Evolutionary conservation across 1,140 invertebrate genomes (phyloP).

Genomic region (Anastrepha obliqua): DNA sequence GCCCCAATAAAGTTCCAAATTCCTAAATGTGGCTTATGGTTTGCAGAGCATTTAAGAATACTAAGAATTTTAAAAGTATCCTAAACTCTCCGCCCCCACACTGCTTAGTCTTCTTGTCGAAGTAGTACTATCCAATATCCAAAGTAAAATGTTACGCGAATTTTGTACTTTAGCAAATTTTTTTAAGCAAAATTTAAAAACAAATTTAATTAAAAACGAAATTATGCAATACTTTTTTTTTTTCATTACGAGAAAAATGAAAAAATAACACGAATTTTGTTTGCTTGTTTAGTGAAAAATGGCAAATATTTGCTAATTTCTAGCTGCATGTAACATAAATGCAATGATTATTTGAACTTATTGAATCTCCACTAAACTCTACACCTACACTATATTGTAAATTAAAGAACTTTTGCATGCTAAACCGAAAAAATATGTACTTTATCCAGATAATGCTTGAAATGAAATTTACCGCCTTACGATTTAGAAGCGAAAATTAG

Average conservation of each 20-base stretch:
- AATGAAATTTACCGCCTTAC: constrained; percentile 42
- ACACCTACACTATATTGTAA: neutral
- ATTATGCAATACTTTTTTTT: neutral
- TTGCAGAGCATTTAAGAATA: neutral
- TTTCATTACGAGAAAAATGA: neutral
- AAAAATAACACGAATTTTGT: neutral
- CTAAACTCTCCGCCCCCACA: neutral
- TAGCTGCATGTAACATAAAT: constrained; percentile 3
- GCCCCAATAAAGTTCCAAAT: neutral
- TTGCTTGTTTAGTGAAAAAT: neutral
- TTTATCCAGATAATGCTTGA: constrained; percentile 11
- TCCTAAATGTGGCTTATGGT: neutral
- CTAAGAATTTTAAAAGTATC: neutral
- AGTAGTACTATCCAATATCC: neutral
- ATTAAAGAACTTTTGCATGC: neutral
- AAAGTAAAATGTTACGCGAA: neutral
- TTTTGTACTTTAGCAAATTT: constrained; percentile 49
- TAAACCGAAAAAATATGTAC: neutral
- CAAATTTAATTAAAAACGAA: neutral
- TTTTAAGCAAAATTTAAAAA: constrained; percentile 32
- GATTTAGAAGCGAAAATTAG: constrained; percentile 37
- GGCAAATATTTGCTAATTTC: neutral
- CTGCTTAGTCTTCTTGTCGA: neutral
- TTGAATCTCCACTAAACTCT: neutral
- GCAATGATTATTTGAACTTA: neutral